Conservation (phyloP, 2,797 vertebrate genomes). For the Micrastur ruficollis region DNA sequence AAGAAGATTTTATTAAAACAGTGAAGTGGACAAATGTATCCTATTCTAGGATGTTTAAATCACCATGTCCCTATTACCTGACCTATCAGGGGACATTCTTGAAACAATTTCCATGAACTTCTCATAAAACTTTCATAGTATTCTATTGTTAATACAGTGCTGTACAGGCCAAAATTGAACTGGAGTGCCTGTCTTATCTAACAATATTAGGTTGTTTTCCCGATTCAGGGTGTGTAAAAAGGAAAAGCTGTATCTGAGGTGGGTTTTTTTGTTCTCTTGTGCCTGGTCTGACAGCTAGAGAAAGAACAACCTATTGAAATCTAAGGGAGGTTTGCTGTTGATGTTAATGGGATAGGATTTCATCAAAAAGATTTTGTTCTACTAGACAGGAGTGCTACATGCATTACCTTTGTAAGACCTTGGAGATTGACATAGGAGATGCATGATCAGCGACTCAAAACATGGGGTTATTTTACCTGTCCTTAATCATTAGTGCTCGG, state of each 20-base stretch:
- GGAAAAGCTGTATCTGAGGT: background rate
- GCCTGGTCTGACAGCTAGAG: background rate
- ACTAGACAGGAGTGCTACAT: background rate
- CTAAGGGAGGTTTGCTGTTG: background rate
- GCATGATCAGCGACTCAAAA: slow-evolving; percentile 13
- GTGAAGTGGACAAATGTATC: background rate
- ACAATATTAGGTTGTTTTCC: background rate
- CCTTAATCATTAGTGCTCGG: background rate
- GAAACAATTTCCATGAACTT: background rate
- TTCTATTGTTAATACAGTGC: background rate
- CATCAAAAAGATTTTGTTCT: background rate
- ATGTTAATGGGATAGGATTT: background rate
- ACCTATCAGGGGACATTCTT: background rate
- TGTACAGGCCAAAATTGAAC: background rate
- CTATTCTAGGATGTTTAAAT: background rate
- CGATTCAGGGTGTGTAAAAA: background rate
- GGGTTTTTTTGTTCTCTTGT: background rate
- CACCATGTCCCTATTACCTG: background rate
- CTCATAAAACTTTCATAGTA: background rate
- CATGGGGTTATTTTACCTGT: slow-evolving; percentile 9
- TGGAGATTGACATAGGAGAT: background rate
- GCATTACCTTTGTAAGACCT: background rate
- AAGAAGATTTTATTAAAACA: background rate
- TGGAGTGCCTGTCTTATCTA: background rate
- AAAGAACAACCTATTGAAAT: background rate